These are phyloP conservation scores for Pardalotus punctatus DNA, from an alignment of 2,113 vertebrate species.

Conservation along the genomic window DNA sequence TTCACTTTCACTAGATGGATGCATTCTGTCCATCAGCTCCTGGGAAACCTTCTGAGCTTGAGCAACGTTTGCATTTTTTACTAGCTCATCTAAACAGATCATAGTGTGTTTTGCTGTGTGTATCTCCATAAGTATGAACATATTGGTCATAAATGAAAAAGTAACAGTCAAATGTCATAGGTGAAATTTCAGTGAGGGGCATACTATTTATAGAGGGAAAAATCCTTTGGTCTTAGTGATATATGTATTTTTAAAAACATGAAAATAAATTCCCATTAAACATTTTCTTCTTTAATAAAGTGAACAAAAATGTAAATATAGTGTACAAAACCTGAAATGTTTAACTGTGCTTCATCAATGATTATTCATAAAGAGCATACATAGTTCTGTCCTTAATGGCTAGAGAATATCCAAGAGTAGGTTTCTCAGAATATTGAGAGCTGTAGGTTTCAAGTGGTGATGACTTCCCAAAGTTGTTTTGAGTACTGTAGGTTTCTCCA, in stretches of 20 bases:
- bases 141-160: neutral
- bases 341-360: neutral
- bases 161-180: neutral
- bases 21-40: neutral
- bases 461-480: neutral
- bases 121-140: neutral
- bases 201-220: neutral
- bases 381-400: neutral
- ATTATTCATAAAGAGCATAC: neutral
- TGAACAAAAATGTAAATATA: neutral
- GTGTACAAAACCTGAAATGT: neutral
- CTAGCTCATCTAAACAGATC: neutral
- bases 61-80: neutral
- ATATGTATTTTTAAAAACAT: neutral
- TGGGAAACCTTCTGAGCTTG: neutral
- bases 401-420: neutral
- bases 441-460: neutral
- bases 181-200: neutral
- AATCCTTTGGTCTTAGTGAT: neutral
- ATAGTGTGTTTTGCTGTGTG: neutral
- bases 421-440: neutral
- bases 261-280: neutral
- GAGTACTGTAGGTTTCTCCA: neutral
- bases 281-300: neutral
- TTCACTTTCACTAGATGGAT: neutral